These are phyloP conservation scores for Tenthredo scrophulariae DNA, from an alignment of 2,888 invertebrate genomes.

Conservation along the genomic window DNA sequence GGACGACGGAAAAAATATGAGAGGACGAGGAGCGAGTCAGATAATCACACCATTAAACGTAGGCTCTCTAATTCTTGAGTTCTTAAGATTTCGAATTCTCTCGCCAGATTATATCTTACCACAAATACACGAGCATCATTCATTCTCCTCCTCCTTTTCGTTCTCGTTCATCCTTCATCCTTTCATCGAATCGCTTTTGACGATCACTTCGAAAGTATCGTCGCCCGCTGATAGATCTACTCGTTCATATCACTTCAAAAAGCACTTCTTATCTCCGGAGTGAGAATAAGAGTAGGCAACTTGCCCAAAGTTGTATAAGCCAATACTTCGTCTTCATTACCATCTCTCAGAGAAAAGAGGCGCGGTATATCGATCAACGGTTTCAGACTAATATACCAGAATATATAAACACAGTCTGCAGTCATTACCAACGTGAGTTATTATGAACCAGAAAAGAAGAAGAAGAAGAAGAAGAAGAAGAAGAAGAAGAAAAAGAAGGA, in stretches of 20 bases:
- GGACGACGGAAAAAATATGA: constrained; percentile 45
- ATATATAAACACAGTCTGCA: not conserved
- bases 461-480: not conserved
- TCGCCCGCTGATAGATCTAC: constrained; percentile 20
- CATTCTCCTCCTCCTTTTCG: not conserved
- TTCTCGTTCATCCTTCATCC: constrained; percentile 30
- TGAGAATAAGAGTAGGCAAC: constrained; percentile 42
- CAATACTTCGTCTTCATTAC: constrained; percentile 26
- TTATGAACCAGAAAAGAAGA: not conserved
- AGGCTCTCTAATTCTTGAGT: constrained; percentile 44
- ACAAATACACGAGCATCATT: not conserved
- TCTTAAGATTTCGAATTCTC: constrained; percentile 44
- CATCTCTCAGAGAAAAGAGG: not conserved
- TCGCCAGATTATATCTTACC: constrained; percentile 12
- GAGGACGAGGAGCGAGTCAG: constrained; percentile 61
- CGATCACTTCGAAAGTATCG: constrained; percentile 37
- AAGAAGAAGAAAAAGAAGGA: not conserved
- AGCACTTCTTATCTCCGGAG: constrained; percentile 9
- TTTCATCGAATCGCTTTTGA: constrained; percentile 53
- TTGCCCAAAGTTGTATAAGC: constrained; percentile 28
- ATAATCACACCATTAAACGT: constrained; percentile 62
- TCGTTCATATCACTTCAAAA: constrained; percentile 30
- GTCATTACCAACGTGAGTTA: not conserved
- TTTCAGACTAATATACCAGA: not conserved
- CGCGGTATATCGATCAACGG: constrained; percentile 21